Base-by-base conservation (phyloP, 2,888 invertebrate genomes). In the Noctua janthina region DNA sequence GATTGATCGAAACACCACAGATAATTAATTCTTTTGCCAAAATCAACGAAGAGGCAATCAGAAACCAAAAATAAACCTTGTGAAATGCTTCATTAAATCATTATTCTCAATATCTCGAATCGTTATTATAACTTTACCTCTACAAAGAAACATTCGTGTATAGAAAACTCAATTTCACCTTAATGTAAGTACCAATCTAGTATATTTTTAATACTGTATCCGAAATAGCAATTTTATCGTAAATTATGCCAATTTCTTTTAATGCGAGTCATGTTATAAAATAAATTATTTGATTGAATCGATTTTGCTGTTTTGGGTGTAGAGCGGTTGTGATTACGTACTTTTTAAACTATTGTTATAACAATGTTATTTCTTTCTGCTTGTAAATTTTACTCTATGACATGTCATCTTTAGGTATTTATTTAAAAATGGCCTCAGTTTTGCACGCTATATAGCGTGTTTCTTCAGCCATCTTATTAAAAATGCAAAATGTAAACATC, bases 311-410 rank as follows among this genome's bases (percentile, higher is more conserved):
- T 93, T 92, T 90, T 90, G 88, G 87, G 88, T 90, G 87, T 86
- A 86, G 91, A 83, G 83, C 81, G 93, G 93, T 94, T 94, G 93
- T 94, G 94, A 93, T 91, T 89, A 88, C 79, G 87, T 87, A 91
- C 86, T 84, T 88, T 91, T 91, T 90, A 89, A 91, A 91, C 93
- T 91, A 90, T 91, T 90, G 88, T 88, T 90, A 83, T 76, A 62
- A 17, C 46, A n/a, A 79, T 84, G 54, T 70, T 43, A 56, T 86
- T 76, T 83, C 71, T 85, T 82, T 87, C 78, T 87, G 81, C 87
- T 82, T 89, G 74, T 89, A 84, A 88, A 86, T 82, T 82, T 88
- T 86, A 75, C 69, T 82, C 46, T 67, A n/a, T 78, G n/a, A 69
- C 69, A 68, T 54, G 69, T 68, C 76, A 54, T 54, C 51, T 67